Evolutionary conservation across 2,888 invertebrate genomes (phyloP).

Genomic region (Chrysolina americana): DNA sequence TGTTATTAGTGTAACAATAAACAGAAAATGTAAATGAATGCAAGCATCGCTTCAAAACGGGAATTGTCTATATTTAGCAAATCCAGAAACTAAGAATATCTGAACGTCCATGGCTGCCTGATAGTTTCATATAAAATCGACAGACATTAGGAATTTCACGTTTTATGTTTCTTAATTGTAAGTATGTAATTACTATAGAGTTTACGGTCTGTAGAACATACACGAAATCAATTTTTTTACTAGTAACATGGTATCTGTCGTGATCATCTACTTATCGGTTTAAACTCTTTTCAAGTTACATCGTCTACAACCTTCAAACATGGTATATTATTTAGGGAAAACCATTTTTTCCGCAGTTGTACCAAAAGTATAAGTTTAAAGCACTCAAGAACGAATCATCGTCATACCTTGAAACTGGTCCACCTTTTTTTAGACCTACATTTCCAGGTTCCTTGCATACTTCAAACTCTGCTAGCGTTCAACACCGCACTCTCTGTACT

Average conservation of each 20-base stretch:
- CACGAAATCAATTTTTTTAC: background rate
- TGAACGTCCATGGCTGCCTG: slow-evolving; percentile 23
- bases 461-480: background rate
- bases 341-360: background rate
- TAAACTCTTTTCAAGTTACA: too few species aligned
- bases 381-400: background rate
- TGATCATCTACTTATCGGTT: too few species aligned
- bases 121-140: background rate
- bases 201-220: too few species aligned
- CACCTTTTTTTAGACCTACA: background rate
- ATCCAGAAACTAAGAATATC: slow-evolving; percentile 36
- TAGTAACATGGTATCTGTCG: background rate
- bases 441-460: background rate
- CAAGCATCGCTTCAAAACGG: slow-evolving; percentile 17
- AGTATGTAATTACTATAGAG: too few species aligned
- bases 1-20: slow-evolving; percentile 24
- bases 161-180: background rate
- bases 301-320: too few species aligned
- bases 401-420: background rate
- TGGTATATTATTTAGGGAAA: background rate
- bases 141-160: background rate
- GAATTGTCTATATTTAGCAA: slow-evolving; percentile 37
- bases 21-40: slow-evolving; percentile 28
- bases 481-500: background rate
- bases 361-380: too few species aligned